These are phyloP conservation scores for Cladorhizidae sp. DNA, from an alignment of 37 sponge, comb jelly and placozoan genomes.

Conservation along the genomic window DNA sequence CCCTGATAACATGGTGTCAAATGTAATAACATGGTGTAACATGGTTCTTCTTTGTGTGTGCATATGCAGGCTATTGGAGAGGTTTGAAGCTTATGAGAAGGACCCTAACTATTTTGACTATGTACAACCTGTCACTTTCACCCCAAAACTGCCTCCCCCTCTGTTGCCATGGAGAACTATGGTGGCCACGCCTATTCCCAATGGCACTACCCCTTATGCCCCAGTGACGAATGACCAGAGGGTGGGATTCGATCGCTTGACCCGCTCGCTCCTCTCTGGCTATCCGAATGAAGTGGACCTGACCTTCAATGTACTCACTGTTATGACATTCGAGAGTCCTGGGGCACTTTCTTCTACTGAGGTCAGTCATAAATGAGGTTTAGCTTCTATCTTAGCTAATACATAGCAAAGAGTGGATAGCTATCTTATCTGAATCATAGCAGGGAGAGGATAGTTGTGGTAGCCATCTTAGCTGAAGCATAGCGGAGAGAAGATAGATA, in stretches of 20 bases:
- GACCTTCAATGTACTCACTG: conserved; percentile 61
- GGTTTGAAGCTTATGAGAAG: conserved; percentile 42
- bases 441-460: too few relatives aligned
- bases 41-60: background rate
- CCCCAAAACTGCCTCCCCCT: background rate
- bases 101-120: conserved; percentile 2
- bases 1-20: too few relatives aligned
- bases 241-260: conserved; percentile 25
- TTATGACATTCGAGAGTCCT: conserved; percentile 39
- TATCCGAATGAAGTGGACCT: conserved; percentile 90
- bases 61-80: conserved; percentile 49
- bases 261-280: conserved; percentile 65
- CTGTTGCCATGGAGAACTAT: background rate
- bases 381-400: background rate
- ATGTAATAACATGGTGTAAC: background rate
- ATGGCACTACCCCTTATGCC: background rate
- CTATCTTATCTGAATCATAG: too few relatives aligned
- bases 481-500: too few relatives aligned
- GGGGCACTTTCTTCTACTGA: background rate
- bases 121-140: background rate
- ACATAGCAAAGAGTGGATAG: too few relatives aligned
- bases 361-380: background rate
- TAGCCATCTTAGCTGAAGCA: too few relatives aligned
- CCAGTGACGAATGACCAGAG: background rate
- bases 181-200: background rate